A percentile compares a stretch with the other conserved stretches of the same genome.
Conservation (phyloP, 2,888 invertebrate species). For the Drosophila imparisetae region DNA sequence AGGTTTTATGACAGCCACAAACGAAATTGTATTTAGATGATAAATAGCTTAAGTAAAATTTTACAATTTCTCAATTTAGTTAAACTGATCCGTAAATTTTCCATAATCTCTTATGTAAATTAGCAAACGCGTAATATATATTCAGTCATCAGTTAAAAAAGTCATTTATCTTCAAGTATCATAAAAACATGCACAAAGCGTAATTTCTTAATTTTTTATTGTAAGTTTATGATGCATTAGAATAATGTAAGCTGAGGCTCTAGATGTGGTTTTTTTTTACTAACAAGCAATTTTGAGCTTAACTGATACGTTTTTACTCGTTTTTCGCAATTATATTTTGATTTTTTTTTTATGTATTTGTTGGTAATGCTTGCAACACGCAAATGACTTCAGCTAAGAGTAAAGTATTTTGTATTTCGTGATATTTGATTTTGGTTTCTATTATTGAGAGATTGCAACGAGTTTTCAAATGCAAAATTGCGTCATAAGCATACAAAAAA, state of each 20-base stretch:
- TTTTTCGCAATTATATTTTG: neutral
- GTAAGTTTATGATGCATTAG: slow-evolving; percentile 8
- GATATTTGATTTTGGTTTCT: slow-evolving; percentile 30
- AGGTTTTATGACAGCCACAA: slow-evolving; percentile 28
- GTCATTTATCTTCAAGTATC: neutral
- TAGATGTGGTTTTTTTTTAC: slow-evolving; percentile 26
- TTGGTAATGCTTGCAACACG: slow-evolving; percentile 46
- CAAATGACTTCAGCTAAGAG: slow-evolving; percentile 63
- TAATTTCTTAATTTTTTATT: slow-evolving; percentile 6
- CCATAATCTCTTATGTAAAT: slow-evolving; percentile 9
- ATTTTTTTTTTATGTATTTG: slow-evolving; percentile 19
- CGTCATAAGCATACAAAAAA: slow-evolving; percentile 26
- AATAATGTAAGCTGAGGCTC: slow-evolving; percentile 1
- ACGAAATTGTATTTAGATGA: slow-evolving; percentile 27
- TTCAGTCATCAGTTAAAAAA: neutral
- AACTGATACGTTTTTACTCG: slow-evolving; percentile 54
- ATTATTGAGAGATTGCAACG: slow-evolving; percentile 43
- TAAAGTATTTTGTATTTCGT: slow-evolving; percentile 46
- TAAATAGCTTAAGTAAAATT: slow-evolving; percentile 28
- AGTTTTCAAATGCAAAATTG: slow-evolving; percentile 34
- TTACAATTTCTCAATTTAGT: slow-evolving; percentile 13
- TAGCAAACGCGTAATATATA: neutral
- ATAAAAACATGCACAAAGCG: slow-evolving; percentile 6
- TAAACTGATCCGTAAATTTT: slow-evolving; percentile 15
- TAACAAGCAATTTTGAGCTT: slow-evolving; percentile 3